Evolutionary conservation across 2,888 invertebrate species (phyloP).

Genomic region (Bhutanitis thaidina): DNA sequence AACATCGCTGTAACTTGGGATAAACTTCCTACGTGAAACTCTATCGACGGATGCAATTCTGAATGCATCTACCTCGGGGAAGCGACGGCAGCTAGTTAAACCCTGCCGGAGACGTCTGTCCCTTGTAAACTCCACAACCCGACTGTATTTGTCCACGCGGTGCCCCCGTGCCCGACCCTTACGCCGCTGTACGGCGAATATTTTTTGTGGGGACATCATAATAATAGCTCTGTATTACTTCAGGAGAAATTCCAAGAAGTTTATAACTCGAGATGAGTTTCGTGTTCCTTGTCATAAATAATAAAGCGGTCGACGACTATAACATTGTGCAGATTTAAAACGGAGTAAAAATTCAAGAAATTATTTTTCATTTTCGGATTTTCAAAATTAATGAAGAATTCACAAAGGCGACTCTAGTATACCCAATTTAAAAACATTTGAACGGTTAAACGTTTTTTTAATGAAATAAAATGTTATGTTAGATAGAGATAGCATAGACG

Average conservation of each 20-base stretch:
- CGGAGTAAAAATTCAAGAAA: constrained; percentile 72
- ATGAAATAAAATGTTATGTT: too few species aligned
- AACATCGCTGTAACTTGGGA: neutral
- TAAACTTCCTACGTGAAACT: neutral
- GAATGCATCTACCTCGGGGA: neutral
- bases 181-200: constrained; percentile 59
- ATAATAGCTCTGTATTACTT: constrained; percentile 80
- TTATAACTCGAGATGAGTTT: constrained; percentile 81
- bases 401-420: constrained; percentile 34
- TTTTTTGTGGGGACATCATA: constrained; percentile 80
- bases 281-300: constrained; percentile 80
- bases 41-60: neutral
- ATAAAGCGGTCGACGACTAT: constrained; percentile 79
- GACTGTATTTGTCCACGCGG: constrained; percentile 41
- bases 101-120: constrained; percentile 33
- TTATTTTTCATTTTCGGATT: constrained; percentile 65
- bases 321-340: constrained; percentile 76
- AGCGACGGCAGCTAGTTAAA: neutral
- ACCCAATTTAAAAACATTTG: neutral
- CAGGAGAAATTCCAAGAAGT: constrained; percentile 80
- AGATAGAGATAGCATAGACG: constrained; percentile 16
- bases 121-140: constrained; percentile 37
- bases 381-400: constrained; percentile 58
- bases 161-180: constrained; percentile 46
- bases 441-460: too few species aligned